These are phyloP conservation scores for Imbricaverruca yamaguchii DNA, from an alignment of 2,888 invertebrate species.

Conservation along the genomic window DNA sequence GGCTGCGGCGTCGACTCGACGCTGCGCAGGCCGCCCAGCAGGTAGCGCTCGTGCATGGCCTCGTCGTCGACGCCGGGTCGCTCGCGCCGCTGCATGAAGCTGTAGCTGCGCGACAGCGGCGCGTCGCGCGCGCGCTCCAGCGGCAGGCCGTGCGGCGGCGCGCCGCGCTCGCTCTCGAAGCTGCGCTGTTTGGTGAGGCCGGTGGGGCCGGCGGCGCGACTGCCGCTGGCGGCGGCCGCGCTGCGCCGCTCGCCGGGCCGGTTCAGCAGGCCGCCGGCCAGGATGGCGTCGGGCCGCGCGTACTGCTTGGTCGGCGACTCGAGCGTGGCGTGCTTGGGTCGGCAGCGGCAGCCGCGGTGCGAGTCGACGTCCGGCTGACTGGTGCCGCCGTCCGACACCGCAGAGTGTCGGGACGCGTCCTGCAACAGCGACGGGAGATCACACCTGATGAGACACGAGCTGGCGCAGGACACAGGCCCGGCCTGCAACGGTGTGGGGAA, in stretches of 20 bases:
- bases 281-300: neutral
- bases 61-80: conserved; percentile 53
- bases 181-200: conserved; percentile 22
- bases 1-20: conserved; percentile 58
- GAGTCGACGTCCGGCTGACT: neutral
- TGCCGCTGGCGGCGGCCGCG: conserved; percentile 14
- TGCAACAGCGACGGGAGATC: neutral
- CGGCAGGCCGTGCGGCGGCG: conserved; percentile 24
- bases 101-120: conserved; percentile 46
- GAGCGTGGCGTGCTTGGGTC: conserved; percentile 30
- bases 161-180: conserved; percentile 16
- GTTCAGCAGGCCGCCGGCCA: neutral
- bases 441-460: too few relatives aligned
- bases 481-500: too few relatives aligned
- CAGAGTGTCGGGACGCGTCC: neutral
- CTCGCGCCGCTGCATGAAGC: conserved; percentile 48
- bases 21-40: conserved; percentile 47
- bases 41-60: conserved; percentile 73
- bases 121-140: conserved; percentile 30
- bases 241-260: conserved; percentile 18
- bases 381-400: conserved; percentile 6
- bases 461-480: too few relatives aligned
- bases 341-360: conserved; percentile 11
- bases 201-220: conserved; percentile 18
- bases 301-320: conserved; percentile 39